These are phyloP conservation scores for Ptilodon capucinus DNA, from an alignment of 2,888 invertebrate genomes.

Conservation along the genomic window DNA sequence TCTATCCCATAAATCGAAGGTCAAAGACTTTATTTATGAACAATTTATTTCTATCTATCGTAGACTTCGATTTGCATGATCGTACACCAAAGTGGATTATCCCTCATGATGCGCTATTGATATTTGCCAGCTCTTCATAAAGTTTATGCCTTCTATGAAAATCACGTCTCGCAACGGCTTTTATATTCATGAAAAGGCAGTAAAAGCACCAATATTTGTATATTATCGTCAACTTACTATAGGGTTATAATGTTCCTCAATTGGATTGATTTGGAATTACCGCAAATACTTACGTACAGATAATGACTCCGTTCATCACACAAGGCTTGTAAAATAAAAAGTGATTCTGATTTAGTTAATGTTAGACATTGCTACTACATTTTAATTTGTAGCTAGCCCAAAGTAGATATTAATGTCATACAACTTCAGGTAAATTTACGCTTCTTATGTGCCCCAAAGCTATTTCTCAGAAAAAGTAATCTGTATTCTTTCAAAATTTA, in stretches of 20 bases:
- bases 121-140: slow-evolving; percentile 55
- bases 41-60: slow-evolving; percentile 58
- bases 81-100: slow-evolving; percentile 61
- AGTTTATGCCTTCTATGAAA: slow-evolving; percentile 55
- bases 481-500: background rate
- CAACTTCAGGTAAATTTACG: background rate
- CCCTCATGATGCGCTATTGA: slow-evolving; percentile 62
- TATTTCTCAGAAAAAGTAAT: background rate
- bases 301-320: no score
- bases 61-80: slow-evolving; percentile 60
- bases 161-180: slow-evolving; percentile 38
- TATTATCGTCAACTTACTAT: no score
- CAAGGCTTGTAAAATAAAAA: no score
- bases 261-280: no score
- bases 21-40: slow-evolving; percentile 49
- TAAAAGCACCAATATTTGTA: no score
- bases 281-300: no score
- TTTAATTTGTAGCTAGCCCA: background rate
- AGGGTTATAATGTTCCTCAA: no score
- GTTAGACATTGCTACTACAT: background rate
- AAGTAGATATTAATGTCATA: background rate
- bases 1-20: slow-evolving; percentile 36
- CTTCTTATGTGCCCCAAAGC: background rate
- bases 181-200: slow-evolving; percentile 23
- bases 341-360: no score